phyloP scores from a whole-genome alignment of 2,888 invertebrate genomes.

The Tipula vernalis region DNA sequence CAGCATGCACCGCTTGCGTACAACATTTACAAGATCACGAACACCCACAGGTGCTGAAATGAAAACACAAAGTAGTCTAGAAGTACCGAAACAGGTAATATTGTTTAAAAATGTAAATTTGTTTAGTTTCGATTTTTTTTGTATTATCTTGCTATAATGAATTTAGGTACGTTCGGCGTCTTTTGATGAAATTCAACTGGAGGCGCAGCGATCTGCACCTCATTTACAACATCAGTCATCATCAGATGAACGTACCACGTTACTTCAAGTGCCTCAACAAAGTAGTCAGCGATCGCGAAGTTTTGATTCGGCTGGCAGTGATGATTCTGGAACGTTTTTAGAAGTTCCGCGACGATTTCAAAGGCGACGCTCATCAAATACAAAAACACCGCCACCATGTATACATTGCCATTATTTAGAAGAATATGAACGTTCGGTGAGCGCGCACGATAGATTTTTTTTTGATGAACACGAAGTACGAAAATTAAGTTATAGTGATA shows the following conservation, averaged over 20 bases:
- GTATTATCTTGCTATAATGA: neutral
- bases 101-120: neutral
- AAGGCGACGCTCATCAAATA: conserved; percentile 48
- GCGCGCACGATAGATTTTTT: conserved; percentile 32
- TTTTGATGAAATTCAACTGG: conserved; percentile 79
- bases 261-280: conserved; percentile 54
- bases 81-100: conserved; percentile 71
- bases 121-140: neutral
- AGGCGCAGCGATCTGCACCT: conserved; percentile 45
- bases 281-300: conserved; percentile 61
- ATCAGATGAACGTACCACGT: conserved; percentile 33
- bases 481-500: conserved; percentile 40
- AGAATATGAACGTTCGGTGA: conserved; percentile 50
- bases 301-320: conserved; percentile 65
- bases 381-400: conserved; percentile 54
- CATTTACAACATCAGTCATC: conserved; percentile 21
- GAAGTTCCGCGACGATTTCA: conserved; percentile 53
- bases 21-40: conserved; percentile 76
- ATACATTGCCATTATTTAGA: conserved; percentile 67
- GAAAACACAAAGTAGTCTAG: conserved; percentile 83
- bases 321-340: conserved; percentile 43
- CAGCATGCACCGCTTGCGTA: conserved; percentile 48
- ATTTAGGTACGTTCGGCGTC: conserved; percentile 68
- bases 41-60: conserved; percentile 83
- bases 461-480: conserved; percentile 29